A percentile compares a stretch with the other conserved stretches of the same genome.
These are phyloP conservation scores for Apis dorsata DNA, from an alignment of 1,140 invertebrate species.

Conservation along the genomic window DNA sequence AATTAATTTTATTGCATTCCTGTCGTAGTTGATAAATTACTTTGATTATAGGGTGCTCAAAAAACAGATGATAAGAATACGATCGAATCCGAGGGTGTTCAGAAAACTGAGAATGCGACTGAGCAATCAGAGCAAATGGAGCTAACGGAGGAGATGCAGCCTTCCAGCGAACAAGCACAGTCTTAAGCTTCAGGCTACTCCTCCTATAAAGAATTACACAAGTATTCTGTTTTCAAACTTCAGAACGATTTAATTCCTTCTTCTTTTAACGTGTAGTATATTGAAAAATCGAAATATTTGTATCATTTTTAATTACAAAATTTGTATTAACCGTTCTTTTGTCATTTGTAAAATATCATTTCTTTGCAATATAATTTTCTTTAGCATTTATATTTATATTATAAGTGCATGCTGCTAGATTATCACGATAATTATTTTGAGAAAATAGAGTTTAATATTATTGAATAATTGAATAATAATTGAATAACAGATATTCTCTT, in stretches of 20 bases:
- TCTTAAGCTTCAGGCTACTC: slow-evolving; percentile 78
- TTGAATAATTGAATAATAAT: neutral
- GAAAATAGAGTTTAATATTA: slow-evolving; percentile 33
- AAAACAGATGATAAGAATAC: slow-evolving; percentile 75
- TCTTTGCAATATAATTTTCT: slow-evolving; percentile 40
- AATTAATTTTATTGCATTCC: slow-evolving; percentile 27
- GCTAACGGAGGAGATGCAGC: slow-evolving; percentile 74
- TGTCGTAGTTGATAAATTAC: slow-evolving; percentile 66
- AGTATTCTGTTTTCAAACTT: slow-evolving; percentile 68
- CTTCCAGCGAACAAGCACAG: slow-evolving; percentile 77
- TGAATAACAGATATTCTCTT: slow-evolving; percentile 26
- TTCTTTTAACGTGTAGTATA: slow-evolving; percentile 40
- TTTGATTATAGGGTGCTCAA: slow-evolving; percentile 75
- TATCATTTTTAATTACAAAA: slow-evolving; percentile 33
- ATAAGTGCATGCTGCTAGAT: slow-evolving; percentile 35
- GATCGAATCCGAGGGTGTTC: slow-evolving; percentile 74
- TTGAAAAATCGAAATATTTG: slow-evolving; percentile 21
- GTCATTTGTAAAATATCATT: slow-evolving; percentile 34
- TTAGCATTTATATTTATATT: slow-evolving; percentile 57
- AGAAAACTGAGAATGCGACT: slow-evolving; percentile 74
- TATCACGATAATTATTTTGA: slow-evolving; percentile 18
- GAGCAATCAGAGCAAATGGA: slow-evolving; percentile 75
- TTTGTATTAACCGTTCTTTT: slow-evolving; percentile 25
- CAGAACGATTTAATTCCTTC: slow-evolving; percentile 61
- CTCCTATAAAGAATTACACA: slow-evolving; percentile 66